Evolutionary conservation across 2,888 invertebrate genomes (phyloP).

Genomic region (Diplazon laetatorius): DNA sequence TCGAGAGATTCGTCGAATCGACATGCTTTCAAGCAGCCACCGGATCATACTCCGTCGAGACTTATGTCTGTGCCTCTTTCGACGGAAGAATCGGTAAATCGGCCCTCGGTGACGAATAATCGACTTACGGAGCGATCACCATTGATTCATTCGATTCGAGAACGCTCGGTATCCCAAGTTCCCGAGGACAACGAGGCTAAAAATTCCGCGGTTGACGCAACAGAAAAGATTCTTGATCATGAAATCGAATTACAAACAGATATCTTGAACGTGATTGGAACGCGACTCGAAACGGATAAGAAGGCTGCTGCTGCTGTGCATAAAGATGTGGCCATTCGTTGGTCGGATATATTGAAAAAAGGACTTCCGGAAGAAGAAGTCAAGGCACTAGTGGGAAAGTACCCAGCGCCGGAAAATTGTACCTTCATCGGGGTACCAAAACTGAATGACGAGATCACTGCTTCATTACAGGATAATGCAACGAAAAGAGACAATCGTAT

Average conservation of each 20-base stretch:
- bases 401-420: constrained; percentile 49
- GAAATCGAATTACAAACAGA: constrained; percentile 45
- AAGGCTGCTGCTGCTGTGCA: too few species aligned
- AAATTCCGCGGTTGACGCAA: background rate
- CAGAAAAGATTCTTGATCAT: constrained; percentile 12
- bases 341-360: too few species aligned
- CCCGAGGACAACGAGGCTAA: background rate
- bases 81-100: background rate
- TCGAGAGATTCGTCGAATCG: background rate
- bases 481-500: constrained; percentile 49
- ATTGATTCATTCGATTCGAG: constrained; percentile 36
- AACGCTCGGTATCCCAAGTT: constrained; percentile 24
- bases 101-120: too few species aligned
- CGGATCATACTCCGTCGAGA: background rate
- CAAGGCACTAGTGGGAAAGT: constrained; percentile 46
- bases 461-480: constrained; percentile 36
- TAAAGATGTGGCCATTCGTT: too few species aligned
- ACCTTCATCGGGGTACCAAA: constrained; percentile 43
- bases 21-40: background rate
- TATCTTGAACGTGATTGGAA: constrained; percentile 32
- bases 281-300: constrained; percentile 41
- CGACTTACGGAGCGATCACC: too few species aligned
- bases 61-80: constrained; percentile 8
- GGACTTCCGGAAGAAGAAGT: constrained; percentile 36
- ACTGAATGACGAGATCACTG: constrained; percentile 48